A percentile compares a stretch with the other conserved stretches of the same genome.
phyloP scores from a whole-genome alignment of 23 tunicate genomes.

The Styela plicata region DNA sequence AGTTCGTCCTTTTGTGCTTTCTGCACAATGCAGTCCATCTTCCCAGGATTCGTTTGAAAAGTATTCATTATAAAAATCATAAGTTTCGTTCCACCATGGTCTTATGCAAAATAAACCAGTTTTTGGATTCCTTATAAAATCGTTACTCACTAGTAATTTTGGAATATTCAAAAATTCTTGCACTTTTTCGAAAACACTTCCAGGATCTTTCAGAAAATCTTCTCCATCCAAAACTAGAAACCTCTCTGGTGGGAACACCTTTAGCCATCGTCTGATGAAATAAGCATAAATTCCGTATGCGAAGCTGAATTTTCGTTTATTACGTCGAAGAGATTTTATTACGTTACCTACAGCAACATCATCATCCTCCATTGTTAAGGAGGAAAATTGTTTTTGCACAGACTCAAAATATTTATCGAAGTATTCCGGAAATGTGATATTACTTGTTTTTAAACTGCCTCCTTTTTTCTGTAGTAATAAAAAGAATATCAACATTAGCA shows the following conservation, averaged over 20 bases:
- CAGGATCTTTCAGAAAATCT: conserved; percentile 16
- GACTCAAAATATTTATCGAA: not conserved
- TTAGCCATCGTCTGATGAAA: conserved; percentile 18
- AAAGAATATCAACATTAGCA: too few relatives aligned
- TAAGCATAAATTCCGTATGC: conserved; percentile 29
- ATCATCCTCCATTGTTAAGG: not conserved
- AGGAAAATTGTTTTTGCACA: not conserved
- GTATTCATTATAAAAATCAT: conserved; percentile 12
- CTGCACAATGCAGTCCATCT: not conserved
- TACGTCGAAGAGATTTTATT: not conserved
- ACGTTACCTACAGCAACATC: not conserved
- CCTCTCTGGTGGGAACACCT: not conserved
- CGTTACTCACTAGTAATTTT: not conserved
- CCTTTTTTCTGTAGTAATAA: not conserved
- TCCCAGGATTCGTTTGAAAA: not conserved
- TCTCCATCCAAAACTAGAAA: conserved; percentile 11
- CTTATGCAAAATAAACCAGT: conserved; percentile 27
- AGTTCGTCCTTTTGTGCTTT: not conserved
- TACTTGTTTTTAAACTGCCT: not conserved
- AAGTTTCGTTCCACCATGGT: conserved; percentile 30
- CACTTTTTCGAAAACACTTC: conserved; percentile 3
- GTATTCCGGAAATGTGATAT: not conserved
- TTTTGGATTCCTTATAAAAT: conserved; percentile 1
- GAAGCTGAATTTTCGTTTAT: conserved; percentile 12
- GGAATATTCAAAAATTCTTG: conserved; percentile 22